Evolutionary conservation across 1,140 invertebrate species (phyloP).

Genomic region (Temnothorax longispinosus): DNA sequence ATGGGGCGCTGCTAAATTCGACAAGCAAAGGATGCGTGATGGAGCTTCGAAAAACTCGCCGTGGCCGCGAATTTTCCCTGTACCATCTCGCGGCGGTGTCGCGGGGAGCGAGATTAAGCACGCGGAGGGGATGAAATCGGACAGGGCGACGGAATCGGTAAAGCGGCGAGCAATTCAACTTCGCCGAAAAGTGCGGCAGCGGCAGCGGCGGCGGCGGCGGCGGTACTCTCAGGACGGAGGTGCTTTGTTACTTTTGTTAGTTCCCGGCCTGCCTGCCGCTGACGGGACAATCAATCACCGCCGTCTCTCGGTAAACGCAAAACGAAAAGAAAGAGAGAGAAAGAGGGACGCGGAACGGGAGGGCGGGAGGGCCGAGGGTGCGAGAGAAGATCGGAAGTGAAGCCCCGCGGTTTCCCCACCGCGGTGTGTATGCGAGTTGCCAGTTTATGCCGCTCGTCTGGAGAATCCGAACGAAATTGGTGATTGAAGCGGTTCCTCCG

Average conservation of each 20-base stretch:
- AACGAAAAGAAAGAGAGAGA: slow-evolving; percentile 35
- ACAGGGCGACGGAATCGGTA: slow-evolving; percentile 42
- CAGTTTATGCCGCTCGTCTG: slow-evolving; percentile 48
- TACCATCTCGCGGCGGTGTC: not conserved
- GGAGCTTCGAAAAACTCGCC: not conserved
- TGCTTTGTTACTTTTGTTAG: slow-evolving; percentile 81
- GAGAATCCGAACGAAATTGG: slow-evolving; percentile 11
- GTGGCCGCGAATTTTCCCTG: not conserved
- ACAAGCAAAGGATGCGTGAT: not conserved
- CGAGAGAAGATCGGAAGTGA: slow-evolving; percentile 57
- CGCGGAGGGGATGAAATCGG: slow-evolving; percentile 25
- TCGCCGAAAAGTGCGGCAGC: slow-evolving; percentile 56
- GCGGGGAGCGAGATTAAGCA: slow-evolving; percentile 26
- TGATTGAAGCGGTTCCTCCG: not conserved
- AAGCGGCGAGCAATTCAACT: slow-evolving; percentile 64
- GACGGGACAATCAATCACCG: slow-evolving; percentile 83
- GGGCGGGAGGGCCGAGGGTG: slow-evolving; percentile 34
- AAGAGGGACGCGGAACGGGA: slow-evolving; percentile 15
- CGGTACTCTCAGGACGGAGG: slow-evolving; percentile 55
- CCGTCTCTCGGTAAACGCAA: slow-evolving; percentile 44
- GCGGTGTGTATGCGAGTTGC: slow-evolving; percentile 41
- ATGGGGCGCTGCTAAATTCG: not conserved
- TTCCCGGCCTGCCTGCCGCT: slow-evolving; percentile 75
- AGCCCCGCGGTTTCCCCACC: slow-evolving; percentile 39
- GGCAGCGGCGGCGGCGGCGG: not conserved